A percentile compares a stretch with the other conserved stretches of the same genome.
Conservation (phyloP, 2,113 vertebrate genomes). For the Pomatorhinus ruficollis region DNA sequence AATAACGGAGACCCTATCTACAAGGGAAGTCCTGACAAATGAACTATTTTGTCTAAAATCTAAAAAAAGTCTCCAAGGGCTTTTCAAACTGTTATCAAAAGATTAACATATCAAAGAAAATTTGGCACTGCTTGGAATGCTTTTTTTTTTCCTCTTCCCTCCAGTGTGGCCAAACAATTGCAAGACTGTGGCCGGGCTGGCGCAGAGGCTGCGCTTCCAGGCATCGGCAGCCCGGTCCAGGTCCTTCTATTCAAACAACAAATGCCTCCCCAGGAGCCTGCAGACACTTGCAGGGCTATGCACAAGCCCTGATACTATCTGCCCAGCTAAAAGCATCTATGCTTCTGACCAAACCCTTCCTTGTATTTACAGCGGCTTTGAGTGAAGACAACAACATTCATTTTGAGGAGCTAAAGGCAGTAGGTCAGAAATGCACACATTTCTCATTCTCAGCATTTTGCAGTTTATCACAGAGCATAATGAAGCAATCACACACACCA, state of each 20-base stretch:
- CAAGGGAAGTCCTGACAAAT: conserved; percentile 74
- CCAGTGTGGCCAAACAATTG: conserved; percentile 61
- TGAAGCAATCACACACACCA: background rate
- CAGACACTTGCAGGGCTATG: conserved; percentile 44
- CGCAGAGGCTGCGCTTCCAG: conserved; percentile 46
- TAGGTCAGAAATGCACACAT: background rate
- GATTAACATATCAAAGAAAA: conserved; percentile 72
- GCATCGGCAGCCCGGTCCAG: conserved; percentile 23
- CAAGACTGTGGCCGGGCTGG: conserved; percentile 39
- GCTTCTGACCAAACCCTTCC: conserved; percentile 91
- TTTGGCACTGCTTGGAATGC: conserved; percentile 62
- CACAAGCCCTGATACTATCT: conserved; percentile 82
- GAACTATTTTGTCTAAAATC: conserved; percentile 76
- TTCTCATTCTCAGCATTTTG: background rate
- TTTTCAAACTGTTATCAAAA: conserved; percentile 73
- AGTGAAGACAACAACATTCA: background rate
- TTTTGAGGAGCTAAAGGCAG: background rate
- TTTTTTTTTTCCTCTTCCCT: conserved; percentile 21
- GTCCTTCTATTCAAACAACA: conserved; percentile 58
- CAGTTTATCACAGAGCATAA: background rate
- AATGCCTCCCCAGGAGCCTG: conserved; percentile 40
- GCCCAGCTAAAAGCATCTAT: conserved; percentile 68
- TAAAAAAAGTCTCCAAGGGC: conserved; percentile 71
- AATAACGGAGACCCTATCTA: conserved; percentile 64
- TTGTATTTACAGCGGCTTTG: conserved; percentile 77